Percentiles rank a stretch among this genome's conserved stretches.
phyloP scores from a whole-genome alignment of 2,113 vertebrate species.

The Xerus inauris region DNA sequence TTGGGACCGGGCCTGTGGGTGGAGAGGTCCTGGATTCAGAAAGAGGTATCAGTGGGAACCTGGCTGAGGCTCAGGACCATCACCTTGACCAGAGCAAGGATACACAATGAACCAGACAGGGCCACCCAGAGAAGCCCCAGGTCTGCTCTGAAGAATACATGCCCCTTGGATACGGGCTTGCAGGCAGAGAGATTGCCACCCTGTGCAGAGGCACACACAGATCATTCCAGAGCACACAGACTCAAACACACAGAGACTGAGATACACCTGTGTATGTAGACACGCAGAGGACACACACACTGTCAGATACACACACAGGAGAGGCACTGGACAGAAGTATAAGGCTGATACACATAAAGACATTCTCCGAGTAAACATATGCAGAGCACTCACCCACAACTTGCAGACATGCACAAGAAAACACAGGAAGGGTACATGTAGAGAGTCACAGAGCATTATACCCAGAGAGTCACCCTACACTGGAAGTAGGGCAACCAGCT shows the following conservation, averaged over 20 bases:
- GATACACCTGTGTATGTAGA: background rate
- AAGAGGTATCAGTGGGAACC: fast-evolving
- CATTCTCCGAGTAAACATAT: no score
- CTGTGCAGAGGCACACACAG: background rate
- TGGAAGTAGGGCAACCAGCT: background rate
- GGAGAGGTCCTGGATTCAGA: background rate
- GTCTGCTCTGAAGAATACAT: background rate
- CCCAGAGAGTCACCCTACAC: background rate
- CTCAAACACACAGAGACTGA: background rate
- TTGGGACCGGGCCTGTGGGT: background rate
- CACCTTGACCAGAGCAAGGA: background rate
- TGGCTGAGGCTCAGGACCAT: background rate
- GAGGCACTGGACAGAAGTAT: background rate
- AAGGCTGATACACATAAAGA: background rate
- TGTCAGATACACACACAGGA: background rate
- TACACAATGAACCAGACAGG: background rate
- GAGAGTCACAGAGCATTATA: fast-evolving
- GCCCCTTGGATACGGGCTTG: background rate
- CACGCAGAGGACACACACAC: fast-evolving
- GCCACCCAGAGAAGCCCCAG: fast-evolving
- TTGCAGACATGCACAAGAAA: background rate
- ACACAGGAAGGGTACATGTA: fast-evolving
- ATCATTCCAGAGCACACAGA: background rate
- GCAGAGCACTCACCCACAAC: background rate
- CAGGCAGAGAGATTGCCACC: background rate